phyloP scores from a whole-genome alignment of 2,113 vertebrate genomes.

The Willisornis vidua region DNA sequence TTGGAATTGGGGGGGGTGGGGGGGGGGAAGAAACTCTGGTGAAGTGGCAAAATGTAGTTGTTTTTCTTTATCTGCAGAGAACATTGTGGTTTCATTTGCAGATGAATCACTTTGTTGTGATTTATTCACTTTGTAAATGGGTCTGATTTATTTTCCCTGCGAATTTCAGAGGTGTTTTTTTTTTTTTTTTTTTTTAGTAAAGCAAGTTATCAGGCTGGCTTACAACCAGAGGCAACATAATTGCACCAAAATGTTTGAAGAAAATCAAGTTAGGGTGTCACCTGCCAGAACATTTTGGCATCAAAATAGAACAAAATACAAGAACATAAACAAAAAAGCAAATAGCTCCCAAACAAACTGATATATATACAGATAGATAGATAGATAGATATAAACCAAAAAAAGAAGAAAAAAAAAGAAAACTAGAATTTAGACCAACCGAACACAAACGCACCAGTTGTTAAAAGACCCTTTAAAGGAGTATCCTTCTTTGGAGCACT shows the following conservation, averaged over 20 bases:
- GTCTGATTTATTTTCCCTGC: slow-evolving; percentile 73
- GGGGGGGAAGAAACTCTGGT: background rate
- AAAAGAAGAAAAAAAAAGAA: background rate
- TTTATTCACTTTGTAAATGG: slow-evolving; percentile 70
- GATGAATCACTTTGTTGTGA: slow-evolving; percentile 73
- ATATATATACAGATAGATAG: background rate
- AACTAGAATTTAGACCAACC: background rate
- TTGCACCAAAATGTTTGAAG: slow-evolving; percentile 39
- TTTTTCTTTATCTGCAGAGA: slow-evolving; percentile 76
- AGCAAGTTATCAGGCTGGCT: background rate
- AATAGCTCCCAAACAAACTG: background rate
- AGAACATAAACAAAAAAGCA: background rate
- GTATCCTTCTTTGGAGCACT: background rate
- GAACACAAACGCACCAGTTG: background rate
- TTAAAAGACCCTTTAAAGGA: slow-evolving; percentile 10
- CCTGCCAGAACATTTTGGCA: slow-evolving; percentile 22
- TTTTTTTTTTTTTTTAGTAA: slow-evolving; percentile 26
- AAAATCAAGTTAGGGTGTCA: slow-evolving; percentile 47
- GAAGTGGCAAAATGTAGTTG: slow-evolving; percentile 68
- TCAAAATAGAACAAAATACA: background rate
- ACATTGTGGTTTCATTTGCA: slow-evolving; percentile 66
- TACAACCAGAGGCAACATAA: slow-evolving; percentile 18
- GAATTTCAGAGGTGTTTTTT: slow-evolving; percentile 44
- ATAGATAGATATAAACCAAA: background rate
- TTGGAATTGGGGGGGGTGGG: slow-evolving; percentile 60